Base-by-base conservation (phyloP, 2,888 invertebrate genomes). In the Argyra leucocephala region DNA sequence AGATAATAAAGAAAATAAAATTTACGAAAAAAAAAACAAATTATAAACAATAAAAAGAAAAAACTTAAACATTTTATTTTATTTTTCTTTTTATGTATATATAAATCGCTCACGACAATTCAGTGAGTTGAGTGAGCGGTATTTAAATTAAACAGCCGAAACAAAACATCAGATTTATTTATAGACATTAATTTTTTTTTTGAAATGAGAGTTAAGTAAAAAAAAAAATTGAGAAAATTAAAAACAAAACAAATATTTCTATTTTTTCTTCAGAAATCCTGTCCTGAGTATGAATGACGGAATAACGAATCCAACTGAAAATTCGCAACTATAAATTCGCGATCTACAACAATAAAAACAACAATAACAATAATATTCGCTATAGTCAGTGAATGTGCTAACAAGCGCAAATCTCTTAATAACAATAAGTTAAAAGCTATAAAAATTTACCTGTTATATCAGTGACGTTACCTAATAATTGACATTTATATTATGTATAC, bases 141-240 rank as follows among this genome's bases (percentile, higher is more conserved):
- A 48, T 48, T 18, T 48, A 15, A 5, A 48, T 12, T 12, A 37
- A 48, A 48, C 18, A 63, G 63, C 36, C 63, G 63, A 57, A 37
- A 63, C 65, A 65, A 57, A 37, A 63, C 65, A 65, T 65, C 65
- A 65, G 59, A 62, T n/a, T 65, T 65, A 65, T 57, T 63, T 63
- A 65, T 65, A 65, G 48, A 31, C 31, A 31, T 48, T 31, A 7
- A 1, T 31, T 31, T 31, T 31, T 6, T 48, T 48, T 48, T 48
- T 48, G 31, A 7, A 31, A 31, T 31, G 31, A n/a, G 31, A 31
- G 10, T 7, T 7, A 31, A 31, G 10, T 31, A 31, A 31, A 10
- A 31, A 10, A 7, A 7, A 31, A 31, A 7, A 31, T 31, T 31
- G 31, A 31, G 10, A 31, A 10, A 7, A 31, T 31, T 31, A 7